A percentile compares a stretch with the other conserved stretches of the same genome.
phyloP scores from a whole-genome alignment of 1,140 invertebrate species.

The Sesamia nonagrioides region DNA sequence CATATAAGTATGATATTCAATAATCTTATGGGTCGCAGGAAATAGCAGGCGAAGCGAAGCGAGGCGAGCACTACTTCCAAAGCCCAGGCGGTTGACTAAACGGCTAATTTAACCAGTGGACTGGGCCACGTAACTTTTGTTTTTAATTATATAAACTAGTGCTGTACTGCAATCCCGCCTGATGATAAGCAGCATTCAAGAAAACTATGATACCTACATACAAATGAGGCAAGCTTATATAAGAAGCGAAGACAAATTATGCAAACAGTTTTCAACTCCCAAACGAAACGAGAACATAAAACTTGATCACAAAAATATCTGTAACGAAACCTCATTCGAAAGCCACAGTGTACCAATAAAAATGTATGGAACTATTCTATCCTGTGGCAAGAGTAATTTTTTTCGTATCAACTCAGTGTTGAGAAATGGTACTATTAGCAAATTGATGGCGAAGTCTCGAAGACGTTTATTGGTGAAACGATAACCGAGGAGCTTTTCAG shows the following conservation, averaged over 20 bases:
- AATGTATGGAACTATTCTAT: neutral
- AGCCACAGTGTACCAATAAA: slow-evolving; percentile 2
- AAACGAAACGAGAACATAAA: slow-evolving; percentile 1
- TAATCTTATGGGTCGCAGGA: too few species aligned
- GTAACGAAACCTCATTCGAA: neutral
- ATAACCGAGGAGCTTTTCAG: slow-evolving; percentile 29
- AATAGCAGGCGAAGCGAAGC: too few species aligned
- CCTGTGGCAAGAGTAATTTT: slow-evolving; percentile 28
- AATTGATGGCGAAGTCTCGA: slow-evolving; percentile 43
- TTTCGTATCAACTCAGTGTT: slow-evolving; percentile 16
- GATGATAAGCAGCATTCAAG: too few species aligned
- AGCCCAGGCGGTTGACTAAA: too few species aligned
- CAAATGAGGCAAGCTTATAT: slow-evolving; percentile 23
- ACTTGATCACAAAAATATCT: slow-evolving; percentile 16
- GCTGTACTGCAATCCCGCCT: too few species aligned
- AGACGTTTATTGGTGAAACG: slow-evolving; percentile 45
- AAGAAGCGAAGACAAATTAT: slow-evolving; percentile 26
- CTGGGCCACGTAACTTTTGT: too few species aligned
- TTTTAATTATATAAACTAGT: too few species aligned
- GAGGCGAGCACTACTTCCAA: too few species aligned
- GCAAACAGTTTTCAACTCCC: slow-evolving; percentile 30
- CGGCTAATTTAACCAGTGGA: too few species aligned
- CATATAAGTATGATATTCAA: too few species aligned
- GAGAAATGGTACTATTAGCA: slow-evolving; percentile 48
- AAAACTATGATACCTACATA: slow-evolving; percentile 32